Evolutionary conservation across 2,113 vertebrate species (phyloP).

Genomic region (Oxygymnocypris stewartii): DNA sequence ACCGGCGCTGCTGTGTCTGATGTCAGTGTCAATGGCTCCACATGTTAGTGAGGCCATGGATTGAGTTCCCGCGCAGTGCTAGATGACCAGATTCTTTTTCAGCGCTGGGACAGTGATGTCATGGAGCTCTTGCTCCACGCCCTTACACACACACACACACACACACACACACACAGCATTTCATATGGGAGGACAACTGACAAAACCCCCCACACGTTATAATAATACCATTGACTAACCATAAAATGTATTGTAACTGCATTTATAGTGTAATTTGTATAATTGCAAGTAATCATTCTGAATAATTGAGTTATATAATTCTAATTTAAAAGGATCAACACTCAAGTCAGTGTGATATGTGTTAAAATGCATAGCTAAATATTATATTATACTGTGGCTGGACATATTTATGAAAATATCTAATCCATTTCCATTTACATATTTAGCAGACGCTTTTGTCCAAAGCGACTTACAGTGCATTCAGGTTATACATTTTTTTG

Average conservation of each 20-base stretch:
- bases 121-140: conserved; percentile 36
- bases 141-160: conserved; percentile 15
- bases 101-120: conserved; percentile 55
- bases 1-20: conserved; percentile 47
- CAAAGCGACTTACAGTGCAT: too few species aligned
- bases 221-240: too few species aligned
- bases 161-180: neutral
- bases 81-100: conserved; percentile 64
- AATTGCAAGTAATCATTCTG: too few species aligned
- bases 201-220: neutral
- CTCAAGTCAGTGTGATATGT: neutral
- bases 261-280: too few species aligned
- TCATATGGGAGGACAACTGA: neutral
- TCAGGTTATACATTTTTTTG: too few species aligned
- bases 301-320: neutral
- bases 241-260: too few species aligned
- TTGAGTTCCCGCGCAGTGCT: conserved; percentile 58
- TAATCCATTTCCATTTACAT: too few species aligned
- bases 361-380: neutral
- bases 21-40: conserved; percentile 43
- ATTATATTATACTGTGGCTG: neutral
- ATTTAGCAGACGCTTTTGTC: too few species aligned
- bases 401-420: neutral
- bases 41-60: conserved; percentile 50
- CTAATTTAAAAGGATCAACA: neutral